Evolutionary conservation across 2,888 invertebrate species (phyloP), one percentile per base, ranked within the genome.

Genomic region (Acanthacorydalis orientalis): DNA sequence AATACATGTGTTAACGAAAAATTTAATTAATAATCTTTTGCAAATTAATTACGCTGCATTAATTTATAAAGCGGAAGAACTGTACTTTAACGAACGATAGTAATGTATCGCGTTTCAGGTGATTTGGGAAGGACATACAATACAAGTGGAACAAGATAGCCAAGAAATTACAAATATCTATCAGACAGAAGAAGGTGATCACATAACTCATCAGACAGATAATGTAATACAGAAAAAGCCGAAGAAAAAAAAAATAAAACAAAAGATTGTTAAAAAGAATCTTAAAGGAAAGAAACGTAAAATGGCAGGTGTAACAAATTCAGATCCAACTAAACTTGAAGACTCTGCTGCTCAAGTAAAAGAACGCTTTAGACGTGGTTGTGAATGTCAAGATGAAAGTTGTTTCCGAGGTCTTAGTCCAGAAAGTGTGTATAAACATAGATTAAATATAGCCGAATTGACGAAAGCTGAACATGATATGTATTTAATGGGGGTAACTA

Each of bases 401-500:
- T 85, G 84, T 59, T 84, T 84, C 58, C 69, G 77, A 48, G 80
- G 78, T n/a, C 66, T 85, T 31, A 80, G 79, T 60, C 75, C 83
- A 1, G 83, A 83, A 56, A 77, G 75, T 55, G 83, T 84, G 1
- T 84, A 82, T 59, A 75, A 78, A 44, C 84, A 85, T 60, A 69
- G 84, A 54, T 65, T 84, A 35, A 84, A 85, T 57, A 83, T 84
- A 51, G 84, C 84, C 1, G 84, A 85, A 62, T 60, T 84, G 50
- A 84, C 84, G 1, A 83, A 84, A 64, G 81, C 80, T 48, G 84
- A 85, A 62, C 84, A 84, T 62, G 84, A 84, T 62, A 84, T 85
- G 84, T 85, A 85, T 60, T 66, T 84, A 56, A 84, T 84, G 84
- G 84, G 84, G n/a, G 80, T 85, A 32, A 83, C 83, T 2, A 83